Evolutionary conservation across 64 coral and sea anemone genomes (phyloP).

Genomic region (Hydrozoanthus tunicans): DNA sequence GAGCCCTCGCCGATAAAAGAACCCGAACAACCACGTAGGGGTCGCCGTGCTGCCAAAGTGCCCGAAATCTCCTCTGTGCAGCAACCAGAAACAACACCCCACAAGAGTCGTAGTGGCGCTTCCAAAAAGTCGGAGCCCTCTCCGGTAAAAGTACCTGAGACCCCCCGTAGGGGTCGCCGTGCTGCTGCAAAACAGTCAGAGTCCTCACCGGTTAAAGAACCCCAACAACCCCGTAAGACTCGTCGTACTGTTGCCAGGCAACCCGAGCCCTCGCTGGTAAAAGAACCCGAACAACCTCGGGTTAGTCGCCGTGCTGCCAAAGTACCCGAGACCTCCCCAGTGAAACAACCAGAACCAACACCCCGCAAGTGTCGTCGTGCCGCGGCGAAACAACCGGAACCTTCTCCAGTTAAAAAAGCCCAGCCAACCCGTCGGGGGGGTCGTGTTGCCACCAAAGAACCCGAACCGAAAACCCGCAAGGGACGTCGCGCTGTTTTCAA

Average conservation of each 20-base stretch:
- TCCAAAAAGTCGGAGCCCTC: background rate
- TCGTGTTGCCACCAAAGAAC: background rate
- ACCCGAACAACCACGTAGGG: background rate
- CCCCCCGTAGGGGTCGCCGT: background rate
- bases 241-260: background rate
- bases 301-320: too few species aligned
- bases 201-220: background rate
- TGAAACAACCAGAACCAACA: background rate
- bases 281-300: too few species aligned
- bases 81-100: background rate
- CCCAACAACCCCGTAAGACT: background rate
- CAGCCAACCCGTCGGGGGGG: background rate
- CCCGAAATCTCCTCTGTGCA: background rate
- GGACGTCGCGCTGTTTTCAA: background rate
- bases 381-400: background rate
- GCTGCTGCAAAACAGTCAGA: background rate
- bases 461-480: background rate
- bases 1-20: background rate
- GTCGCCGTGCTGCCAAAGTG: background rate
- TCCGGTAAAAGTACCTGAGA: background rate
- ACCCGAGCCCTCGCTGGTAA: background rate
- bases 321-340: background rate
- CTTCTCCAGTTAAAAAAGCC: background rate
- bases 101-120: background rate
- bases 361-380: background rate